Base-by-base conservation (phyloP, 1,140 invertebrate genomes). In the Trichonephila clavipes region DNA sequence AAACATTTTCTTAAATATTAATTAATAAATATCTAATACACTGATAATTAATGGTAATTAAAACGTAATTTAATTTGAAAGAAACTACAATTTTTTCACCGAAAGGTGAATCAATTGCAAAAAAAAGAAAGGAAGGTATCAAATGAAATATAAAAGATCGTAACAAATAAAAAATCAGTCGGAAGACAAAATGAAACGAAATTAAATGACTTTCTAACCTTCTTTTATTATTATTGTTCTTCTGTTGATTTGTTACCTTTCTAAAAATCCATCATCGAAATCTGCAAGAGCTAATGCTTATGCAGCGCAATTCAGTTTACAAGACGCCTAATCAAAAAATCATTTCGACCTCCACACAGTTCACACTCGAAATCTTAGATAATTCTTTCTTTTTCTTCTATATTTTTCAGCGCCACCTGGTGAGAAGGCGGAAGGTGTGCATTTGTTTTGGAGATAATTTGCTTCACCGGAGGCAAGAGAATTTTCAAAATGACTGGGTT, bases 401-500 rank as follows among this genome's bases (percentile, higher is more conserved):
- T 12, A 85, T 24, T 58, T 51, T 85, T 44, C 6, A 85, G 82
- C 58, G 82, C 82, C 82, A 85, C 82, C 82, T 85, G 82, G 82
- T 24, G 82, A 85, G 44, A 85, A n/a, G 82, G 82, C 82, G 82
- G 82, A 51, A 85, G 58, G 82, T 19, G n/a, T 5, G 82, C 82
- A 85, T 85, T 85, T 85, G 82, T 85, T 85, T 85, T 58, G 82
- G 0, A 59, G 82, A 85, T 58, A 59, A 85, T 58, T 85, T 59
- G 44, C 51, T 21, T 12, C 58, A 44, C 82, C 82, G n/a, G 21
- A 14, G 58, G 82, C 82, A 10, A 59, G 44, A 59, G 82, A 85
- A 58, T 85, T 44, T 85, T 85, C 44, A 28, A 85, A 85, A 85
- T 85, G 82, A 85, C 44, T n/a, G 82, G 82, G 44, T 85, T 85